Evolutionary conservation across 2,797 vertebrate genomes (phyloP).

Genomic region (Tenualosa thibaudeaui): DNA sequence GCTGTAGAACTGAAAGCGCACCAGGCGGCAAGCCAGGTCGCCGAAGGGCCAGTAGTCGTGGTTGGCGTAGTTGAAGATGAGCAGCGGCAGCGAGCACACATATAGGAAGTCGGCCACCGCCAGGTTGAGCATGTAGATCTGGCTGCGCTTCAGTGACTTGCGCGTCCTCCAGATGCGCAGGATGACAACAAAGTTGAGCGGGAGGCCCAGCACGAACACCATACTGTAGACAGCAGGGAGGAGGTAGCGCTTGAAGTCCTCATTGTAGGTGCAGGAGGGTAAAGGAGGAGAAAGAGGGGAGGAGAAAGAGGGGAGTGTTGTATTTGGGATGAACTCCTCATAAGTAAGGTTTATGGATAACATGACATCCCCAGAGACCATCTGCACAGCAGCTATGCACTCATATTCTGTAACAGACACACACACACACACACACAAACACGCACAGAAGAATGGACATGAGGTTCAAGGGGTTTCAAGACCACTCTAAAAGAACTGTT

Average conservation of each 20-base stretch:
- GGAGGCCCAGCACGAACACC: constrained; percentile 84
- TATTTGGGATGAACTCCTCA: background rate
- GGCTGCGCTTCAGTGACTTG: constrained; percentile 78
- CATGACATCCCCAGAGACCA: constrained; percentile 32
- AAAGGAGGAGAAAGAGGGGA: constrained; percentile 3
- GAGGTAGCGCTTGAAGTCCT: constrained; percentile 91
- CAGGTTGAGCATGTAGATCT: constrained; percentile 92
- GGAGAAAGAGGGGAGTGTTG: background rate
- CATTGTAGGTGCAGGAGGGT: constrained; percentile 84
- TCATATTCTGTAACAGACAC: constrained; percentile 59
- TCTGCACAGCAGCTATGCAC: constrained; percentile 48
- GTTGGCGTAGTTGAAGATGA: constrained; percentile 93
- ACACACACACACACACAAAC: background rate
- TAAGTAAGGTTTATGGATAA: background rate
- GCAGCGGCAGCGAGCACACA: constrained; percentile 89
- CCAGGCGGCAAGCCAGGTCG: constrained; percentile 84
- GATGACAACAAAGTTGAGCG: constrained; percentile 85
- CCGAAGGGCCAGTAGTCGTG: constrained; percentile 97
- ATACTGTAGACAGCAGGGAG: constrained; percentile 85
- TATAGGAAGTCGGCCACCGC: constrained; percentile 90
- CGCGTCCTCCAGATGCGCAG: constrained; percentile 81
- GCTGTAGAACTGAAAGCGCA: constrained; percentile 95
- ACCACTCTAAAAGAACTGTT: no score
- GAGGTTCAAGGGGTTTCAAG: no score
- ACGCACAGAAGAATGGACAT: background rate